Evolutionary conservation across 1,140 invertebrate species (phyloP), one percentile per base, ranked within the genome.

Genomic region (Hypothenemus hampei): DNA sequence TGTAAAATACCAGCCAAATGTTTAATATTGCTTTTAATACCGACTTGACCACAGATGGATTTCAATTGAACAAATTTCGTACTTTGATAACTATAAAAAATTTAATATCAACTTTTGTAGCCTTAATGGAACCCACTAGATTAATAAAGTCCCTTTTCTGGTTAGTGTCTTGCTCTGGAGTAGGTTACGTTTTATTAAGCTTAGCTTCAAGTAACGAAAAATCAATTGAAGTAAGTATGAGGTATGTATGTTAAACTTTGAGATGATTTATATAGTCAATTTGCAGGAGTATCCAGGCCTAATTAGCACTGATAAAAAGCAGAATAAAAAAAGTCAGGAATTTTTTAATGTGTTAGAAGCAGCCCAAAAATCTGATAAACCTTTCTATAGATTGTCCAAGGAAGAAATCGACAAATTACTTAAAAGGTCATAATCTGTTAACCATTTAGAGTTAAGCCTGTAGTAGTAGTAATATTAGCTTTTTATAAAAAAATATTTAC

Each of bases 121-220:
- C 29, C 61, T 75, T 75, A 69, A 68, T 71, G 57, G 67, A 49
- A 37, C 47, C 47, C 15, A 18, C 67, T 63, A 69, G 61, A n/a
- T 66, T 73, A 53, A 49, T 78, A 64, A 77, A 74, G 63, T 77
- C 80, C 19, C 41, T 77, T 52, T 71, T 82, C 59, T 81, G 77
- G 78, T 72, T 82, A 57, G 46, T 73, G 44, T 73, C 73, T 20
- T 75, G 75, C 58, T 74, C 76, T 59, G 74, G 73, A 37, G 54
- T 79, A 46, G 78, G 79, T 47, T 83, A 78, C 62, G 73, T 72
- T 50, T 67, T 81, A 23, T 71, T 78, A 68, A 62, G 72, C 60
- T 61, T 77, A 57, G 73, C 75, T 53, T 75, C 75, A 68, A 78
- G 78, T 59, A 72, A 72, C 67, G n/a, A 51, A 22, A 62, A 41